Percentiles rank a stretch among this genome's conserved stretches.
Evolutionary conservation across 2,888 invertebrate species (phyloP).

Genomic region (Mesochorus sp.): DNA sequence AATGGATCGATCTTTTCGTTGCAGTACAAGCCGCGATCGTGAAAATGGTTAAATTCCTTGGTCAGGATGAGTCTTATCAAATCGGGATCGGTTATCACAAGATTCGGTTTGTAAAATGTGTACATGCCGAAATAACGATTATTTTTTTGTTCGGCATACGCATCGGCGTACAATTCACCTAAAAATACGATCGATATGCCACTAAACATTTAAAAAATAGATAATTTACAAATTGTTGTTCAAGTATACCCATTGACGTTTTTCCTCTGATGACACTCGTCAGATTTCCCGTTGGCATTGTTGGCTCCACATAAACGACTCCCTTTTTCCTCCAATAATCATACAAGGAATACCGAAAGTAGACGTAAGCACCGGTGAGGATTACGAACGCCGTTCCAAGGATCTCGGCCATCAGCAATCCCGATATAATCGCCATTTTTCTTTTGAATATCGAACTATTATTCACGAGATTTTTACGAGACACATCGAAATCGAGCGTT

Average conservation of each 20-base stretch:
- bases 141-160: constrained; percentile 68
- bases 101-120: constrained; percentile 70
- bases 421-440: constrained; percentile 39
- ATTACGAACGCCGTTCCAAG: constrained; percentile 26
- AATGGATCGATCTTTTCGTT: constrained; percentile 76
- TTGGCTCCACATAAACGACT: constrained; percentile 65
- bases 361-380: constrained; percentile 65
- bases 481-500: not conserved
- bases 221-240: not conserved
- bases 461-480: not conserved
- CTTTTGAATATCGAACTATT: too few species aligned
- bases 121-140: constrained; percentile 73
- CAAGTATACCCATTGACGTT: constrained; percentile 64
- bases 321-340: constrained; percentile 70
- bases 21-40: constrained; percentile 75
- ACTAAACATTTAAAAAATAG: not conserved
- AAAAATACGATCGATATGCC: constrained; percentile 8
- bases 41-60: constrained; percentile 78
- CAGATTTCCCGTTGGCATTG: constrained; percentile 67
- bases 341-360: constrained; percentile 67
- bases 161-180: constrained; percentile 68
- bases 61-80: constrained; percentile 74
- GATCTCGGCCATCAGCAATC: constrained; percentile 37
- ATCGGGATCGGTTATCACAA: constrained; percentile 77
- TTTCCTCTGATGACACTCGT: constrained; percentile 59